Conservation (phyloP, 2,888 invertebrate species). For the Eurois occulta region DNA sequence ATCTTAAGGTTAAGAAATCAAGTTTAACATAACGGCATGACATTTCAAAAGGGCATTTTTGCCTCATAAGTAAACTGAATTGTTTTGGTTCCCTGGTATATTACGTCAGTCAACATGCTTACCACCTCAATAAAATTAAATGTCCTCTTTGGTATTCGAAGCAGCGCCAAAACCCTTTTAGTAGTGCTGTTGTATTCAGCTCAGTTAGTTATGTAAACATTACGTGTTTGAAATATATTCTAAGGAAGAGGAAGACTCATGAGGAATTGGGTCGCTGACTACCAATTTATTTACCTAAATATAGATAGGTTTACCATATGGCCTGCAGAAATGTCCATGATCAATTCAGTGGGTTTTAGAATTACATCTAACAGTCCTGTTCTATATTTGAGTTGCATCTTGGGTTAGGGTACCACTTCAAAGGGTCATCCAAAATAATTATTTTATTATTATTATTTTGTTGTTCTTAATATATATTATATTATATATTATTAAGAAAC, state of each 20-base stretch:
- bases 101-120: conserved; percentile 10
- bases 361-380: not conserved
- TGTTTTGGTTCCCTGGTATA: not conserved
- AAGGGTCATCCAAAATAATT: no score
- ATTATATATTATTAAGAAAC: no score
- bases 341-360: not conserved
- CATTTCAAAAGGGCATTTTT: conserved; percentile 33
- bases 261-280: not conserved
- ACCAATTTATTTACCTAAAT: not conserved
- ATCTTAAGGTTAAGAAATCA: not conserved
- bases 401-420: no score
- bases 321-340: not conserved
- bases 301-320: not conserved
- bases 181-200: conserved; percentile 9
- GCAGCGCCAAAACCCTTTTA: not conserved
- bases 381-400: not conserved
- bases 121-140: not conserved
- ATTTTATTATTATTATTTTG: no score
- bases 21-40: conserved; percentile 11
- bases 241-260: not conserved
- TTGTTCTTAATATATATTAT: no score
- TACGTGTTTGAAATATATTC: conserved; percentile 26
- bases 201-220: conserved; percentile 12
- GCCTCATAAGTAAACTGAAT: not conserved
- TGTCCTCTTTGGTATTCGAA: conserved; percentile 26